Evolutionary conservation across 2,797 vertebrate species (phyloP).

Genomic region (Poliocrania exsul): DNA sequence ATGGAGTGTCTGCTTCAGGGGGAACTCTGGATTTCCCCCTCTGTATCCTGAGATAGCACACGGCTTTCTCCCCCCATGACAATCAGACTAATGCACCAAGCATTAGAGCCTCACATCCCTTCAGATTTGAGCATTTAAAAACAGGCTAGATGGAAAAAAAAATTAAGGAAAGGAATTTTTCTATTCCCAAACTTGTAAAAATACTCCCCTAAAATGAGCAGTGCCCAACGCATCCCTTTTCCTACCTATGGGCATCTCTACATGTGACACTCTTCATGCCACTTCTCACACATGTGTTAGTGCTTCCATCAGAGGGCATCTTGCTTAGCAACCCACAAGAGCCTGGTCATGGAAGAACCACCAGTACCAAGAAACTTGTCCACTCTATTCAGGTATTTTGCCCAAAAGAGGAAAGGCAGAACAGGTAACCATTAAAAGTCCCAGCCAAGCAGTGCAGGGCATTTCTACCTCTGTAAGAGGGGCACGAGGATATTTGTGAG

Average conservation of each 20-base stretch:
- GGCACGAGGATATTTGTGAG: background rate
- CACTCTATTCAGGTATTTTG: background rate
- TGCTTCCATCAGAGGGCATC: background rate
- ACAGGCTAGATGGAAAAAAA: background rate
- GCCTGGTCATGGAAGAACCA: accelerated
- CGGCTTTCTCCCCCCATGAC: background rate
- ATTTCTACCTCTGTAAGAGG: background rate
- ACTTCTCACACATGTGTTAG: background rate
- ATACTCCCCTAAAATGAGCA: background rate
- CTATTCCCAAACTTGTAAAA: background rate
- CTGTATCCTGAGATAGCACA: background rate
- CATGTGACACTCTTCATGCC: background rate
- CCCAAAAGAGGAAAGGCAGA: background rate
- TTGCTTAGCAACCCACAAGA: background rate
- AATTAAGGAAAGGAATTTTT: background rate
- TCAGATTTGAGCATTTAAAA: background rate
- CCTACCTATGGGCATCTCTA: background rate
- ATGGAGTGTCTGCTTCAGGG: background rate
- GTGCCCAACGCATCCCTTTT: background rate
- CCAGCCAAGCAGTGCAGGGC: background rate
- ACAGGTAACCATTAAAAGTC: background rate
- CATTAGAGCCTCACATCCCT: background rate
- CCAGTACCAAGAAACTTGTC: background rate
- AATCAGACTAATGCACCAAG: background rate
- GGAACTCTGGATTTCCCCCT: background rate